Evolutionary conservation across 2,888 invertebrate species (phyloP).

Genomic region (Euzetes globulus): DNA sequence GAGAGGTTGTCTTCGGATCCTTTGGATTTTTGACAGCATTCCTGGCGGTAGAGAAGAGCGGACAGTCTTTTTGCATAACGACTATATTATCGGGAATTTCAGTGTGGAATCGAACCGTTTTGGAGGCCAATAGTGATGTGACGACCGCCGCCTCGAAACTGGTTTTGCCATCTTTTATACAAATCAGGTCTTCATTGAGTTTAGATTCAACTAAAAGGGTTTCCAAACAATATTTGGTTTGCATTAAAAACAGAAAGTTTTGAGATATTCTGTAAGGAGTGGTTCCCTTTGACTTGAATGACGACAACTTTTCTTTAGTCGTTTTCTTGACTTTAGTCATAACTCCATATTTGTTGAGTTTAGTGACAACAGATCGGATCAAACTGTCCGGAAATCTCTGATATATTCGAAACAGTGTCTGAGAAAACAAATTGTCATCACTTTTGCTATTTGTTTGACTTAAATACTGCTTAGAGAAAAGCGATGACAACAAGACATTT

Average conservation of each 20-base stretch:
- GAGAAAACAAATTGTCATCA: not conserved
- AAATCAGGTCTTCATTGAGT: not conserved
- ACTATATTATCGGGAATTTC: constrained; percentile 33
- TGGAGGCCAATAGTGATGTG: constrained; percentile 2
- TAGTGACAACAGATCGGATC: constrained; percentile 56
- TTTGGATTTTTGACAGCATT: not conserved
- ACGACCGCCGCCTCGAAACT: constrained; percentile 16
- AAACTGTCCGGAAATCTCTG: constrained; percentile 62
- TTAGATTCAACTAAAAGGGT: not conserved
- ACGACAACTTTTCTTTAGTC: not conserved
- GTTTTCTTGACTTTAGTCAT: constrained; percentile 53
- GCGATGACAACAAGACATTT: constrained; percentile 50
- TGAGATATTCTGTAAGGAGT: constrained; percentile 33
- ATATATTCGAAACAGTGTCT: constrained; percentile 54
- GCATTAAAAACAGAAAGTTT: constrained; percentile 25
- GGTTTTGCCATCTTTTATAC: constrained; percentile 12
- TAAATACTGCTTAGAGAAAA: constrained; percentile 27
- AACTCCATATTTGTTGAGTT: constrained; percentile 56
- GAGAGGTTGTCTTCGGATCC: constrained; percentile 35
- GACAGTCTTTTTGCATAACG: not conserved
- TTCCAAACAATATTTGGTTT: constrained; percentile 31
- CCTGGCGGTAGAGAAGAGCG: not conserved
- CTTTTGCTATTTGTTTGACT: not conserved
- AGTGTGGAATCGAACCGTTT: constrained; percentile 1
- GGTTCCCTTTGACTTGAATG: constrained; percentile 4